A percentile compares a stretch with the other conserved stretches of the same genome.
These are phyloP conservation scores for Scaptomyza graminum DNA, from an alignment of 1,140 invertebrate genomes.

Conservation along the genomic window DNA sequence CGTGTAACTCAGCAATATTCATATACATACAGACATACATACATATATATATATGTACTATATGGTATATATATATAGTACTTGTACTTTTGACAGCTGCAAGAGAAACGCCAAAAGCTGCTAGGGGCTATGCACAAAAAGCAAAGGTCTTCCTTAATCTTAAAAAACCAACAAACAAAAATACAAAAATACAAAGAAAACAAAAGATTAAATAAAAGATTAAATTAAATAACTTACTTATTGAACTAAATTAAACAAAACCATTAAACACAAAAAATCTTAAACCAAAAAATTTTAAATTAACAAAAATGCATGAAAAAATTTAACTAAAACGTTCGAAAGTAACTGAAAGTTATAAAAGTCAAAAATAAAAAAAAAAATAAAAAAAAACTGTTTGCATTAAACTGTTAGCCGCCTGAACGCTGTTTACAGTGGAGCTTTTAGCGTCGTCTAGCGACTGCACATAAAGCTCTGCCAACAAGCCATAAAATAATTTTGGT, in stretches of 20 bases:
- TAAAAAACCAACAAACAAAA: constrained; percentile 33
- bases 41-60: constrained; percentile 7
- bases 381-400: constrained; percentile 7
- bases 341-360: constrained; percentile 10
- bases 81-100: constrained; percentile 15
- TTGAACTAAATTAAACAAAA: constrained; percentile 2
- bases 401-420: constrained; percentile 36
- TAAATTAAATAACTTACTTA: constrained; percentile 15
- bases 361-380: constrained; percentile 4
- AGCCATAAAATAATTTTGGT: constrained; percentile 17
- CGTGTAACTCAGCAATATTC: constrained; percentile 29
- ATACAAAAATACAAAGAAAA: too few relatives aligned
- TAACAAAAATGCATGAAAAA: constrained; percentile 28
- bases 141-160: constrained; percentile 69
- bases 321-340: constrained; percentile 24
- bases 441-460: constrained; percentile 61
- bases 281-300: constrained; percentile 10
- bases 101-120: constrained; percentile 26
- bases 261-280: constrained; percentile 14
- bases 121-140: constrained; percentile 53
- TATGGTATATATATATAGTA: constrained; percentile 4
- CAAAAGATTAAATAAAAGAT: not conserved
- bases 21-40: constrained; percentile 19
- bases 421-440: constrained; percentile 39
- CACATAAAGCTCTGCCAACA: constrained; percentile 59